Evolutionary conservation across 2,797 vertebrate species (phyloP), one percentile per base, ranked within the genome.

Genomic region (Rhinatrema bivittatum): DNA sequence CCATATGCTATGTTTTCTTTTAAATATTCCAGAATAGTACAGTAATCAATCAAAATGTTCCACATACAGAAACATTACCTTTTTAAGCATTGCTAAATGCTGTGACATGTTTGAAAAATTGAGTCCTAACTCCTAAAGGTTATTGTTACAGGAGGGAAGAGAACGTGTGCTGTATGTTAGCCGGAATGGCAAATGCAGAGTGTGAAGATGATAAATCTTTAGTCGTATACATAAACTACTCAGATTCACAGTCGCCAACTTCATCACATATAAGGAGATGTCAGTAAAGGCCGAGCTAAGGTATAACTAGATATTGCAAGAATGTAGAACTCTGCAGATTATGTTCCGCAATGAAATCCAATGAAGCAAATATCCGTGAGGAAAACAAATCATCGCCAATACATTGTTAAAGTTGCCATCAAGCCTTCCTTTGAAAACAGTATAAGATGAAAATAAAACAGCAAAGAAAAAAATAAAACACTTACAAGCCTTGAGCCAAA

Each of bases 31-130:
- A 42, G 23, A 45, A 51, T 29, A 37, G 17, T 25, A 4, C 39
- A 18, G 30, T n/a, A 33, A 56, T 66, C 36, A 41, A 46, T 63
- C 42, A 57, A 24, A 47, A 62, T 41, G 11, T 34, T 65, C 16
- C 23, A 36, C 25, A 20, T 7, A 9, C 3, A 46, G 41, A 39
- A 54, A 54, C 27, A 21, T 40, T 65, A 23, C 36, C 13, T 61
- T 56, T 46, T 52, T 48, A 62, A 70, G 20, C 22, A 50, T 30
- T 65, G 30, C 50, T 67, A 53, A 69, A 50, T 41, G 32, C n/a
- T 64, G 34, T 58, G 42, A 56, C 40, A 32, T 38, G 32, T 35
- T 60, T 71, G 43, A 68, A 64, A 66, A 71, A 70, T 48, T 36
- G 39, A 65, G 25, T 38, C 23, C 13, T 47, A 39, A 37, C 45